Percentiles rank a stretch among this genome's conserved stretches.
These are phyloP conservation scores for Xanthostigma xanthostigma DNA, from an alignment of 2,888 invertebrate genomes.

Conservation along the genomic window DNA sequence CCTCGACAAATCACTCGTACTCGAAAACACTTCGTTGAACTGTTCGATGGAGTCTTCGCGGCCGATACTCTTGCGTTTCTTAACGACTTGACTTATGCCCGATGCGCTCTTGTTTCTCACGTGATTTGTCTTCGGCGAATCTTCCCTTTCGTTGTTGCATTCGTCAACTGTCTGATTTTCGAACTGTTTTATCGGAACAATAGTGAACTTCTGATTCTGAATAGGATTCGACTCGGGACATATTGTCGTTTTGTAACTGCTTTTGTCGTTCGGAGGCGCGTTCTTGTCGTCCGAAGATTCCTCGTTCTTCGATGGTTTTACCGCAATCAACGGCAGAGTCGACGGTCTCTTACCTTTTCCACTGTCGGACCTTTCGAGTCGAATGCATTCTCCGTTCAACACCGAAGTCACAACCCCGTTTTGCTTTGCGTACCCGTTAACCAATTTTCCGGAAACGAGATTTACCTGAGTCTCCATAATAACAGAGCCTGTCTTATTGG, in stretches of 20 bases:
- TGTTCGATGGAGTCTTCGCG: slow-evolving; percentile 61
- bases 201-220: slow-evolving; percentile 7
- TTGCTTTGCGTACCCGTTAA: slow-evolving; percentile 29
- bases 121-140: slow-evolving; percentile 10
- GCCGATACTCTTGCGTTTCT: slow-evolving; percentile 25
- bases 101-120: slow-evolving; percentile 11
- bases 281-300: slow-evolving; percentile 10
- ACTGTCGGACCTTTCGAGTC: slow-evolving; percentile 14
- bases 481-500: slow-evolving; percentile 9
- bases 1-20: slow-evolving; percentile 46
- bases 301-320: slow-evolving; percentile 16
- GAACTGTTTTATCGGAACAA: slow-evolving; percentile 4
- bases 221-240: slow-evolving; percentile 9
- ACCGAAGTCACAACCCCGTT: slow-evolving; percentile 34
- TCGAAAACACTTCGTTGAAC: slow-evolving; percentile 59
- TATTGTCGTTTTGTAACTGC: slow-evolving; percentile 3
- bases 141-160: slow-evolving; percentile 6
- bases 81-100: slow-evolving; percentile 27
- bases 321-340: slow-evolving; percentile 27
- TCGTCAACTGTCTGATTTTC: slow-evolving; percentile 2
- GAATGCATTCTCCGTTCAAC: slow-evolving; percentile 16
- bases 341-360: slow-evolving; percentile 27
- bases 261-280: not conserved
- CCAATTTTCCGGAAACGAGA: slow-evolving; percentile 33
- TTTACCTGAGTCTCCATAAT: slow-evolving; percentile 39